A percentile compares a stretch with the other conserved stretches of the same genome.
phyloP scores from a whole-genome alignment of 2,888 invertebrate genomes.

The Acleris literana region DNA sequence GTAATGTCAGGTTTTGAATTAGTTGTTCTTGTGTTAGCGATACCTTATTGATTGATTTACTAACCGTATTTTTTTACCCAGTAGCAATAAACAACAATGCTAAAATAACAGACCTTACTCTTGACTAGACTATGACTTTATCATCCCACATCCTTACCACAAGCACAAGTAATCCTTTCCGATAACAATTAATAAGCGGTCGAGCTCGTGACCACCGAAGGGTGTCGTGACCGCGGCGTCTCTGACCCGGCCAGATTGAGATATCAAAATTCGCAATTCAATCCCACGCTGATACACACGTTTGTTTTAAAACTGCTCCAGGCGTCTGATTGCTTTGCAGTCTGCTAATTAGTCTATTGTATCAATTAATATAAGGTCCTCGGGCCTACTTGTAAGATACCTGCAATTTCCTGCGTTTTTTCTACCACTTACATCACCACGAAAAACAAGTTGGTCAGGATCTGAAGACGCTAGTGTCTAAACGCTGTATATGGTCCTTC shows the following conservation, averaged over 20 bases:
- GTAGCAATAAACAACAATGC: slow-evolving; percentile 10
- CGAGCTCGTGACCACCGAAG: slow-evolving; percentile 79
- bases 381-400: neutral
- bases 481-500: slow-evolving; percentile 4
- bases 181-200: slow-evolving; percentile 62
- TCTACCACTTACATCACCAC: neutral
- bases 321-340: slow-evolving; percentile 44
- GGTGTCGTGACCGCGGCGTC: slow-evolving; percentile 81
- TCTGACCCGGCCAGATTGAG: slow-evolving; percentile 80
- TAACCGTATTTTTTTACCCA: too few relatives aligned
- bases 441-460: neutral
- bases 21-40: too few relatives aligned
- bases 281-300: slow-evolving; percentile 64
- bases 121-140: slow-evolving; percentile 44
- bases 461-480: neutral
- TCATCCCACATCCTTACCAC: slow-evolving; percentile 56
- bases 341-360: slow-evolving; percentile 29
- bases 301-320: slow-evolving; percentile 70
- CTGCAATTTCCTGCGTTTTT: neutral
- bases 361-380: slow-evolving; percentile 20
- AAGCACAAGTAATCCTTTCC: slow-evolving; percentile 62
- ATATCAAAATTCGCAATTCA: slow-evolving; percentile 80
- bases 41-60: too few relatives aligned
- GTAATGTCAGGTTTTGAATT: too few relatives aligned
- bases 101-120: slow-evolving; percentile 41